Percentiles rank a stretch among this genome's conserved stretches.
These are phyloP conservation scores for Dryococelus australis DNA, from an alignment of 2,888 invertebrate species.

Conservation along the genomic window DNA sequence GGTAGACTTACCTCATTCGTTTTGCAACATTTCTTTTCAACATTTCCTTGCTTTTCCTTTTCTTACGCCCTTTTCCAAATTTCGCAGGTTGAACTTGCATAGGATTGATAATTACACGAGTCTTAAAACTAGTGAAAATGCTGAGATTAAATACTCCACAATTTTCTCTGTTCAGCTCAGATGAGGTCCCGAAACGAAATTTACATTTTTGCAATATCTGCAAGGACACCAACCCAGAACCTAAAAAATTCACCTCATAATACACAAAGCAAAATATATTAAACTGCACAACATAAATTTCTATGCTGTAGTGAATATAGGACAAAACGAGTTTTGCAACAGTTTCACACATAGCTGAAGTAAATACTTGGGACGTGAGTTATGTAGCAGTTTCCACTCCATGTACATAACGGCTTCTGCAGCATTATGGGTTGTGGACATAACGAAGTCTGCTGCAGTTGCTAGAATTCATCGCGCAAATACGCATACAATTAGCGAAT, in stretches of 20 bases:
- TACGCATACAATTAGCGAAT: not conserved
- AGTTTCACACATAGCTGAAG: not conserved
- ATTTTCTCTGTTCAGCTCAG: not conserved
- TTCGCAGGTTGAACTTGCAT: not conserved
- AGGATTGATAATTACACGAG: not conserved
- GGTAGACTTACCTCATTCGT: not conserved
- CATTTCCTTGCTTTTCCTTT: not conserved
- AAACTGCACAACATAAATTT: no score
- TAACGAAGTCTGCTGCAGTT: constrained; percentile 16
- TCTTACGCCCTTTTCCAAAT: not conserved
- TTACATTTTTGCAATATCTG: not conserved
- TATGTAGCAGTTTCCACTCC: not conserved
- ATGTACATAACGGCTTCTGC: not conserved
- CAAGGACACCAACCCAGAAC: not conserved
- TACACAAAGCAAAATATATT: no score
- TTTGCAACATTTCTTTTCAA: not conserved
- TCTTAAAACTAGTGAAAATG: no score
- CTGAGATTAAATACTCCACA: not conserved
- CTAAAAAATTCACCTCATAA: not conserved
- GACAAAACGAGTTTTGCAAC: constrained; percentile 23
- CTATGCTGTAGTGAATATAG: not conserved
- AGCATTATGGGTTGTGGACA: not conserved
- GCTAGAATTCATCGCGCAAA: not conserved
- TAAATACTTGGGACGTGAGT: not conserved
- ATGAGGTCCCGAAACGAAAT: not conserved